A percentile compares a stretch with the other conserved stretches of the same genome.
Evolutionary conservation across 2,797 vertebrate species (phyloP).

Genomic region (Triplophysa bombifrons): DNA sequence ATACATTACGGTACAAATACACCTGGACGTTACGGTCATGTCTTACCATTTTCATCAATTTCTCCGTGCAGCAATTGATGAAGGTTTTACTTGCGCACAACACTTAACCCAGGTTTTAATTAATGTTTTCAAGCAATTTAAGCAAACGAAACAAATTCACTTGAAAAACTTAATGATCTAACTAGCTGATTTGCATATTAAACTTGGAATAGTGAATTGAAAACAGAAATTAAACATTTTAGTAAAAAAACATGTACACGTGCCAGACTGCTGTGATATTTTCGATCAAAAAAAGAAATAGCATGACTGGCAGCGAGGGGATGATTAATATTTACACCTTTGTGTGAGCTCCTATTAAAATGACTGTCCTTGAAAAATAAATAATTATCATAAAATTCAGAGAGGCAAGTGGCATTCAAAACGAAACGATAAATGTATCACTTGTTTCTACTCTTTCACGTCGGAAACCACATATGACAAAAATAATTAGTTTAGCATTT

Average conservation of each 20-base stretch:
- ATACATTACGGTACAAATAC: no score
- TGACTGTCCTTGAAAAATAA: slow-evolving; percentile 43
- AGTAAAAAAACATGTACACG: background rate
- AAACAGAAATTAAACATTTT: slow-evolving; percentile 18
- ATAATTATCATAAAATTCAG: slow-evolving; percentile 5
- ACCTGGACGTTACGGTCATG: no score
- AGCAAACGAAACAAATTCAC: slow-evolving; percentile 1
- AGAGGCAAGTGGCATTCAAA: slow-evolving; percentile 30
- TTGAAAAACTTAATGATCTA: background rate
- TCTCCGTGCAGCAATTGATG: no score
- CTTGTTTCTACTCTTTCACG: slow-evolving; percentile 18
- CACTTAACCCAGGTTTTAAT: background rate
- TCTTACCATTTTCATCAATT: no score
- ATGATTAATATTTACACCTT: slow-evolving; percentile 33
- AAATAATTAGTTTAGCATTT: background rate
- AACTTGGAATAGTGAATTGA: slow-evolving; percentile 16
- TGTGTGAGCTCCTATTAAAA: slow-evolving; percentile 45
- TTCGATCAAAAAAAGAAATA: slow-evolving; percentile 26
- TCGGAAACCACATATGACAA: background rate
- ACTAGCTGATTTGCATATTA: slow-evolving; percentile 21
- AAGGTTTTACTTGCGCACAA: background rate
- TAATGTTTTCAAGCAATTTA: background rate
- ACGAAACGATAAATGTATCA: slow-evolving; percentile 18
- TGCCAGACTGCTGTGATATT: slow-evolving; percentile 19
- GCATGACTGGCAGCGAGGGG: slow-evolving; percentile 32